Percentiles rank a stretch among this genome's conserved stretches.
These are phyloP conservation scores for Megaleporinus macrocephalus DNA, from an alignment of 2,113 vertebrate genomes.

Conservation along the genomic window DNA sequence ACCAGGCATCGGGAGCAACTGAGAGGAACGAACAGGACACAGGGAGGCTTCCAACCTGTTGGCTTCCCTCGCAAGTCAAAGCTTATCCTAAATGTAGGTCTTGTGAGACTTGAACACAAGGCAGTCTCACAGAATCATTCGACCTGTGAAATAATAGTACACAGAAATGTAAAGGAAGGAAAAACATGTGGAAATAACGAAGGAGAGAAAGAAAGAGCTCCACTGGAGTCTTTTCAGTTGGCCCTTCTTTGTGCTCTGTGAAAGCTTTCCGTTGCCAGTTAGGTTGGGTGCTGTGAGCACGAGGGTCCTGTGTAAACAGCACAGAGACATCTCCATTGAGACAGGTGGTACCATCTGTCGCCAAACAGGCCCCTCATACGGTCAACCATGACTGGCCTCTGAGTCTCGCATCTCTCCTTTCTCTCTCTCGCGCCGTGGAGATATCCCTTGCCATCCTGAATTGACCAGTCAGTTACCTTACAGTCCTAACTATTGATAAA, in stretches of 20 bases:
- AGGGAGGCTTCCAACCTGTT: not conserved
- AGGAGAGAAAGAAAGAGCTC: not conserved
- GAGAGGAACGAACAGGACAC: not conserved
- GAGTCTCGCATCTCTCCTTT: not conserved
- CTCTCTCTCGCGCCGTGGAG: not conserved
- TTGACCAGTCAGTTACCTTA: not conserved
- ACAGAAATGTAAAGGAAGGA: not conserved
- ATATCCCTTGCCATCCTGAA: too few relatives aligned
- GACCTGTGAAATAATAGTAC: too few relatives aligned
- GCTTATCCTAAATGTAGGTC: too few relatives aligned
- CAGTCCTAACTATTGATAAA: not conserved
- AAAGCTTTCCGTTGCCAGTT: not conserved
- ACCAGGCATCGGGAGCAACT: not conserved
- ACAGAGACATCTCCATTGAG: not conserved
- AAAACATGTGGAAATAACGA: too few relatives aligned
- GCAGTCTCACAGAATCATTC: too few relatives aligned
- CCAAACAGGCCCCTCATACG: not conserved
- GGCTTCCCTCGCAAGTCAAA: too few relatives aligned
- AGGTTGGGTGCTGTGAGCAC: not conserved
- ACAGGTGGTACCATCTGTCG: constrained; percentile 40
- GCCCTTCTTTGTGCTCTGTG: not conserved
- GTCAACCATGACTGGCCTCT: not conserved
- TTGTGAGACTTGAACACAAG: too few relatives aligned
- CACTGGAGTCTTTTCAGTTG: not conserved
- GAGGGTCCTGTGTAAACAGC: constrained; percentile 18